Conservation (phyloP, 2,113 vertebrate genomes). For the Crocuta crocuta region DNA sequence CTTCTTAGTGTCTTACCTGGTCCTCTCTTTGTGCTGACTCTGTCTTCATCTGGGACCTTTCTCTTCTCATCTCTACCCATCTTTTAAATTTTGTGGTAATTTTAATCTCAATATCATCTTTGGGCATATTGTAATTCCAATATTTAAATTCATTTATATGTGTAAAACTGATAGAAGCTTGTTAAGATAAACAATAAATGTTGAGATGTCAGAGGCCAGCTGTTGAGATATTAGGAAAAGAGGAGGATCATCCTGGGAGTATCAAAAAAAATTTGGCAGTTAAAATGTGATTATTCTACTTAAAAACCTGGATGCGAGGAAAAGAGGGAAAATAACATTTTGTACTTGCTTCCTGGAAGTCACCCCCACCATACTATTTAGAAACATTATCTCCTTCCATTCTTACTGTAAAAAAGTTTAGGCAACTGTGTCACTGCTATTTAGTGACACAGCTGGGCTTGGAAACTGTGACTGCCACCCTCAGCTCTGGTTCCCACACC, state of each 20-base stretch:
- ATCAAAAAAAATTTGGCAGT: background rate
- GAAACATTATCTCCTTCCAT: conserved; percentile 7
- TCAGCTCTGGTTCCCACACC: background rate
- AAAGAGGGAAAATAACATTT: background rate
- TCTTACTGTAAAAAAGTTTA: background rate
- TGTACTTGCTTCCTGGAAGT: background rate
- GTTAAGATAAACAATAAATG: background rate
- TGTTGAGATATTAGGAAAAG: background rate
- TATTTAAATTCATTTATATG: background rate
- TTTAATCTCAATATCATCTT: background rate
- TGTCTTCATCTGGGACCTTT: background rate
- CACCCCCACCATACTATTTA: background rate
- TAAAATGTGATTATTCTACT: background rate
- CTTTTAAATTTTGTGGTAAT: background rate
- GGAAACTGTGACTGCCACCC: background rate
- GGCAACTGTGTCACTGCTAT: background rate
- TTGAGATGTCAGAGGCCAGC: background rate
- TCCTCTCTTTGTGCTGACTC: background rate
- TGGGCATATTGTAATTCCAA: background rate
- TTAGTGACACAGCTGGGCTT: background rate
- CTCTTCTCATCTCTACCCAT: background rate
- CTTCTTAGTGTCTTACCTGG: background rate
- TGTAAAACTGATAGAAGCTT: background rate
- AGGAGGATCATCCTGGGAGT: background rate
- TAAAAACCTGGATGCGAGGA: background rate